These are phyloP conservation scores for Cheilosia variabilis DNA, from an alignment of 2,888 invertebrate genomes.

Conservation along the genomic window DNA sequence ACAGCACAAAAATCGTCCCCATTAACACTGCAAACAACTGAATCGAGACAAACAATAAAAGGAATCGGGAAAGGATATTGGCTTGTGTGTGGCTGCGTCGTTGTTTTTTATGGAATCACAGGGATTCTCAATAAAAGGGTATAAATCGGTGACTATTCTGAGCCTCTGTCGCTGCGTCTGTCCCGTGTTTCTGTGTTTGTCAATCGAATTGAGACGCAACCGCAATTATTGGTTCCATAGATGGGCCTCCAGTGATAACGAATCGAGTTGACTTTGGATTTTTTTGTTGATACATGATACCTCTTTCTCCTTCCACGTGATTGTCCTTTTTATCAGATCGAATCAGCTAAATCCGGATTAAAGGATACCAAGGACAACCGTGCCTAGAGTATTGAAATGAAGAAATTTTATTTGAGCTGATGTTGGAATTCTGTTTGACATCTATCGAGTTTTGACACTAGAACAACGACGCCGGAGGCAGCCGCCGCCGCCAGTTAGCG, in stretches of 20 bases:
- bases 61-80: slow-evolving; percentile 32
- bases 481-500: slow-evolving; percentile 34
- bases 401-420: slow-evolving; percentile 67
- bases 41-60: slow-evolving; percentile 46
- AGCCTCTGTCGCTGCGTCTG: slow-evolving; percentile 5
- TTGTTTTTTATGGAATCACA: slow-evolving; percentile 66
- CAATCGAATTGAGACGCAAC: slow-evolving; percentile 73
- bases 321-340: slow-evolving; percentile 51
- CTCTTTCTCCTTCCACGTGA: slow-evolving; percentile 50
- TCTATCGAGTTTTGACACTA: slow-evolving; percentile 69
- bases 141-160: slow-evolving; percentile 68
- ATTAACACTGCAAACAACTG: slow-evolving; percentile 71
- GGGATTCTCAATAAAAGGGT: slow-evolving; percentile 70
- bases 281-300: slow-evolving; percentile 67
- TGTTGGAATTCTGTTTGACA: slow-evolving; percentile 71
- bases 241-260: slow-evolving; percentile 68
- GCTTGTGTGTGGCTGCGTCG: slow-evolving; percentile 27
- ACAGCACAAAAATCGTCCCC: slow-evolving; percentile 63
- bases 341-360: slow-evolving; percentile 57
- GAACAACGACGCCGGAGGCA: slow-evolving; percentile 31
- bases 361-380: slow-evolving; percentile 41
- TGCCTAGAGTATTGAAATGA: slow-evolving; percentile 31
- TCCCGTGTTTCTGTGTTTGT: slow-evolving; percentile 23
- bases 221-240: slow-evolving; percentile 73
- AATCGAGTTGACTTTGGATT: slow-evolving; percentile 68